Evolutionary conservation across 2,797 vertebrate genomes (phyloP), one percentile per base, ranked within the genome.

Genomic region (Cossypha caffra): DNA sequence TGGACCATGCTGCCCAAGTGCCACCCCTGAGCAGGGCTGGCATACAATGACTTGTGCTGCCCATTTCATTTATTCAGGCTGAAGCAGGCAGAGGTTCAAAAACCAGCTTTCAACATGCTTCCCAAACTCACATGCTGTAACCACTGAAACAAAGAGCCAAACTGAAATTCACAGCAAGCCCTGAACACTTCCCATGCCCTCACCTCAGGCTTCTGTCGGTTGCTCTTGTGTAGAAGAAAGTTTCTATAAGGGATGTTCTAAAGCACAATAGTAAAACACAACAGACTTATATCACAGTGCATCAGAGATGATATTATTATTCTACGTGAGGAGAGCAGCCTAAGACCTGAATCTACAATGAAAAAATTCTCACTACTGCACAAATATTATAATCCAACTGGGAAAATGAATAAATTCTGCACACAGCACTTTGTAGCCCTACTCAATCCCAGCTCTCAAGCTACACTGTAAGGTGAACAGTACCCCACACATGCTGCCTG

Each of bases 191-290:
- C 48, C 51, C 94, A 95, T 90, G 92, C 88, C 95, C 97, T 97
- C 97, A 96, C 96, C 96, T 97, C 88, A 47, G 74, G 83, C 37
- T 94, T 97, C 93, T 93, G 95, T 47, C 78, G 94, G 87, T 86
- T 97, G 96, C 63, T 97, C 96, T 94, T 96, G 95, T 90, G 88
- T 9, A 92, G 94, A 14, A 90, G 93, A 83, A 96, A 97, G 86
- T 96, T 96, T 96, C 96, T 97, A 94, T 62, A 95, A 86, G 92
- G 88, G 88, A 47, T 69, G 48, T 97, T 97, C 96, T 97, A 94
- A 95, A 93, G 93, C 84, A 96, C 68, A 91, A 96, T 4, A 85
- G 93, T 79, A 74, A 96, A 96, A 96, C 59, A 88, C 24, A 94
- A 76, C 40, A 75, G 23, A 40, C 90, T 94, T 91, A 20, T 43